Percentiles rank a stretch among this genome's conserved stretches.
phyloP scores from a whole-genome alignment of 2,888 invertebrate species.

The Aspidiotus rigidus region DNA sequence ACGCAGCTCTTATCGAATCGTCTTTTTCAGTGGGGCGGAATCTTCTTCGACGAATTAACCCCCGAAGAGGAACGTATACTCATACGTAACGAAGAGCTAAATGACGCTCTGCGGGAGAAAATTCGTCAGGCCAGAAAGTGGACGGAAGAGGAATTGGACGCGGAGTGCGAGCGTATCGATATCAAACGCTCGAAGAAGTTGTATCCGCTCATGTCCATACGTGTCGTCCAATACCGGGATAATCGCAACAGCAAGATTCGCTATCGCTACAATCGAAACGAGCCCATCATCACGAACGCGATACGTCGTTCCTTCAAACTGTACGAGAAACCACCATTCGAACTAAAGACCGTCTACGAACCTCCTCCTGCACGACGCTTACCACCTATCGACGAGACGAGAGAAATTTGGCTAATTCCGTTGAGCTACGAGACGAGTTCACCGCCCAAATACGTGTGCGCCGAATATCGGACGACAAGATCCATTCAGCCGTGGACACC shows the following conservation, averaged over 20 bases:
- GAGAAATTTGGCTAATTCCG: constrained; percentile 12
- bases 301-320: constrained; percentile 1
- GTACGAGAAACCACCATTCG: constrained; percentile 19
- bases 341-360: background rate
- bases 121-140: background rate
- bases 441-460: no score
- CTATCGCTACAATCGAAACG: constrained; percentile 10
- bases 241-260: constrained; percentile 17
- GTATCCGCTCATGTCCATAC: background rate
- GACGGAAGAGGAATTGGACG: background rate
- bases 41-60: background rate
- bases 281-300: constrained; percentile 10
- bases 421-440: background rate
- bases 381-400: constrained; percentile 14
- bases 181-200: background rate
- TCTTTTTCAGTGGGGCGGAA: background rate
- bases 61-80: background rate
- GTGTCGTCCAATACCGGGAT: background rate
- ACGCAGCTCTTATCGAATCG: background rate
- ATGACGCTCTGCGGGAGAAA: background rate
- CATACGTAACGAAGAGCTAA: background rate
- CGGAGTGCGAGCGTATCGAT: background rate
- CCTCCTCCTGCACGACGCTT: background rate
- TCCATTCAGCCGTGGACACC: background rate
- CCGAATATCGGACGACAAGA: background rate